Evolutionary conservation across 1,140 invertebrate species (phyloP), one percentile per base, ranked within the genome.

Genomic region (Chironomus tepperi): DNA sequence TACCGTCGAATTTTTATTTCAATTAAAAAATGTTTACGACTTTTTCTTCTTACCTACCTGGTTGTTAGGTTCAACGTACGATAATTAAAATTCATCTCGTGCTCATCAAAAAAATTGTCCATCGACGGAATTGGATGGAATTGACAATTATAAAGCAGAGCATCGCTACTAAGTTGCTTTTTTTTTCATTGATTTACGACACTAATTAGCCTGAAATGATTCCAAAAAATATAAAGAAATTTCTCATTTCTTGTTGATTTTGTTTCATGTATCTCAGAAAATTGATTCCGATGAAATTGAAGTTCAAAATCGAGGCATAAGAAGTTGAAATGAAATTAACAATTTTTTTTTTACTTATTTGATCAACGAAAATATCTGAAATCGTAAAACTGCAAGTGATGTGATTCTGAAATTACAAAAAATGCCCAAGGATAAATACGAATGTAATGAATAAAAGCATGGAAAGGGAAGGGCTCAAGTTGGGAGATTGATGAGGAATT

Each of bases 181-280:
- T n/a, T n/a, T n/a, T 57, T 57, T 57, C 12, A 57, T 57, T 57
- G 47, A 57, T 57, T 57, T 57, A 57, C 47, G 47, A 57, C 47
- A 3, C 47, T 57, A 57, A 57, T 57, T 57, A 57, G 47, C n/a
- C n/a, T 57, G 47, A 57, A 57, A 57, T 57, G 47, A 57, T n/a
- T n/a, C n/a, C 1, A 57, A 12, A 3, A 57, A 34, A 34, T 34
- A 34, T 34, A 34, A 34, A 34, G 24, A 34, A 34, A 34, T 34
- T 34, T 34, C n/a, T n/a, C n/a, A n/a, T n/a, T n/a, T n/a, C n/a
- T n/a, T n/a, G n/a, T n/a, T n/a, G n/a, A n/a, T n/a, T n/a, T n/a
- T n/a, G n/a, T n/a, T 34, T 34, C 1, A 34, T 34, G 24, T 34
- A 2, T 34, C 5, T 34, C 2, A 57, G 47, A 15, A 57, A 57